Evolutionary conservation across 2,113 vertebrate genomes (phyloP).

Genomic region (Cyanoderma ruficeps): DNA sequence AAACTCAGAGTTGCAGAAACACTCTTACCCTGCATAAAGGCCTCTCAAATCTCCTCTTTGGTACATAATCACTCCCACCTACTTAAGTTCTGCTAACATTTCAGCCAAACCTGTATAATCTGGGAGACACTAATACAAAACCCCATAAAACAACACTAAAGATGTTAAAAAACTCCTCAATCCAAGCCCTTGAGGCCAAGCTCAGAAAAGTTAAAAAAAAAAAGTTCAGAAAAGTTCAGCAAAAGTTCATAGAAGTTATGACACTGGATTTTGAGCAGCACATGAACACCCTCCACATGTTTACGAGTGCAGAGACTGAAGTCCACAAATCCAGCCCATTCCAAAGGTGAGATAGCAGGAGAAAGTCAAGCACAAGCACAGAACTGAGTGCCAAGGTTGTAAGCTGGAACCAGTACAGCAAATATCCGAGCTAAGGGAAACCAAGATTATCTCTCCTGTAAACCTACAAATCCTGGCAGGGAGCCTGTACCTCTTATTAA

Average conservation of each 20-base stretch:
- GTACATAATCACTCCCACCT: not conserved
- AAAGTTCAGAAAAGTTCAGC: not conserved
- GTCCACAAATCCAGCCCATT: not conserved
- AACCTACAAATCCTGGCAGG: not conserved
- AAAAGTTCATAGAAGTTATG: not conserved
- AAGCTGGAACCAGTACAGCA: rapidly evolving
- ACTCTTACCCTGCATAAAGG: too few species aligned
- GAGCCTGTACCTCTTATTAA: not conserved
- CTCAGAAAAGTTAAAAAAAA: not conserved
- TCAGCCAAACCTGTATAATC: not conserved
- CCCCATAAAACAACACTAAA: not conserved
- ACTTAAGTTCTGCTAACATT: not conserved
- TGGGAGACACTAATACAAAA: not conserved
- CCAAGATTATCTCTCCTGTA: not conserved
- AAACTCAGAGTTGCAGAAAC: not conserved
- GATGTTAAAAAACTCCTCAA: not conserved
- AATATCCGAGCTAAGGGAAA: not conserved
- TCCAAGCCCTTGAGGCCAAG: not conserved
- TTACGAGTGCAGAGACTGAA: not conserved
- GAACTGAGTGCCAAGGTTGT: not conserved
- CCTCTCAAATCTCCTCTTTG: not conserved
- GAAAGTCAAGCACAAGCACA: not conserved
- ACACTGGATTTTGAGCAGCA: not conserved
- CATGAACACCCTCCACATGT: rapidly evolving
- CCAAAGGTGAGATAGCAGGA: not conserved